Percentiles rank a stretch among this genome's conserved stretches.
Evolutionary conservation across 92 coral and sea anemone genomes (phyloP).

Genomic region (Pocillopora meandrina): DNA sequence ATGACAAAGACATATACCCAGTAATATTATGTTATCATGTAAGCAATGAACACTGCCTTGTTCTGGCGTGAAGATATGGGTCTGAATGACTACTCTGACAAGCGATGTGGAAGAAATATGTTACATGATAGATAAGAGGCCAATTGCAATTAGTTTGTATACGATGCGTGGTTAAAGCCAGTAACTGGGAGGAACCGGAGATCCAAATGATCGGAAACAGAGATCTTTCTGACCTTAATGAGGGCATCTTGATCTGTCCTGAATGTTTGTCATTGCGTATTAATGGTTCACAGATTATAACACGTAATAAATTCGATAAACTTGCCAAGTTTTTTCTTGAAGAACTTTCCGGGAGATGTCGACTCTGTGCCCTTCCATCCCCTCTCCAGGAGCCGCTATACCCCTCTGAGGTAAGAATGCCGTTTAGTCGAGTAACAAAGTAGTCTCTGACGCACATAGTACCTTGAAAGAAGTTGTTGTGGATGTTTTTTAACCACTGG

Average conservation of each 20-base stretch:
- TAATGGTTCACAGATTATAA: background rate
- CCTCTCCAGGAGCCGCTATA: background rate
- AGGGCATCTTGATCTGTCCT: conserved; percentile 6
- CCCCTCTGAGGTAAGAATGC: background rate
- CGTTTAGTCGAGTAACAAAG: background rate
- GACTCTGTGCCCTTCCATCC: background rate
- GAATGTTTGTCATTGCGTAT: conserved; percentile 11
- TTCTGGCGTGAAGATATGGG: background rate
- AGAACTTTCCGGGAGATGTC: background rate
- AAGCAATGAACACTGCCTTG: too few species aligned
- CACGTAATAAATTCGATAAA: conserved; percentile 12
- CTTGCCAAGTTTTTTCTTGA: background rate
- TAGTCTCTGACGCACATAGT: too few species aligned
- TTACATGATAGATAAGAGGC: conserved; percentile 1
- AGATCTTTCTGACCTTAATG: background rate
- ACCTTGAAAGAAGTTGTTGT: too few species aligned
- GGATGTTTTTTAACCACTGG: too few species aligned
- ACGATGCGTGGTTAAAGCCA: conserved; percentile 25
- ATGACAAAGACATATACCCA: background rate
- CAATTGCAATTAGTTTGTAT: background rate
- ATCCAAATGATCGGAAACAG: conserved; percentile 29
- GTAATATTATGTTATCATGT: background rate
- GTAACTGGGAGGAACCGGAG: conserved; percentile 15
- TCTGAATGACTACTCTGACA: background rate
- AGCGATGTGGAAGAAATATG: background rate